These are phyloP conservation scores for Lasius fuliginosus DNA, from an alignment of 2,888 invertebrate species.

Conservation along the genomic window DNA sequence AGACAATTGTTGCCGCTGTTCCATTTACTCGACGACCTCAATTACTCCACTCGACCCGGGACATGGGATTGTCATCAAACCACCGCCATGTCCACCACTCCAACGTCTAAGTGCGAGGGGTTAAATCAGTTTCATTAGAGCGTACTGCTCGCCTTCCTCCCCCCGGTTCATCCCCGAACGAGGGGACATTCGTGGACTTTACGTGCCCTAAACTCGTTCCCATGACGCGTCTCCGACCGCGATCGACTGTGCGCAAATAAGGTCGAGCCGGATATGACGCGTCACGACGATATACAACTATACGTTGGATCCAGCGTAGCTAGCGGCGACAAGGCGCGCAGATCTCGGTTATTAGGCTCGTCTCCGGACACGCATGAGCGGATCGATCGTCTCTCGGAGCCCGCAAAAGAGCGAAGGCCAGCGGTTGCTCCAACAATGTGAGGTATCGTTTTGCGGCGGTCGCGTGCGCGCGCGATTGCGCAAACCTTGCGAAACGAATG, in stretches of 20 bases:
- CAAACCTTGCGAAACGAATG: slow-evolving; percentile 53
- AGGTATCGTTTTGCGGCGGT: slow-evolving; percentile 35
- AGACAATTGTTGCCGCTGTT: slow-evolving; percentile 9
- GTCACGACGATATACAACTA: slow-evolving; percentile 28
- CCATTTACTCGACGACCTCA: slow-evolving; percentile 12
- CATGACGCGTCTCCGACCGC: slow-evolving; percentile 28
- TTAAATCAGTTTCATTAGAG: slow-evolving; percentile 41
- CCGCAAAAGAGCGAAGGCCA: slow-evolving; percentile 50
- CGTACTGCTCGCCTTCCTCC: neutral
- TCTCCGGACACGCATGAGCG: slow-evolving; percentile 57
- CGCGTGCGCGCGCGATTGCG: slow-evolving; percentile 45
- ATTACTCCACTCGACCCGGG: slow-evolving; percentile 27
- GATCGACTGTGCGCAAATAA: slow-evolving; percentile 52
- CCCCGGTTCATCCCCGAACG: slow-evolving; percentile 18
- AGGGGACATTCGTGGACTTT: slow-evolving; percentile 18
- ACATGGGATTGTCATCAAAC: slow-evolving; percentile 22
- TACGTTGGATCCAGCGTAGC: slow-evolving; percentile 27
- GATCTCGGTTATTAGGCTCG: slow-evolving; percentile 50
- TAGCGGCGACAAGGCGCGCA: slow-evolving; percentile 40
- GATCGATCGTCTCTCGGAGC: slow-evolving; percentile 56
- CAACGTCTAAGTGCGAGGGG: slow-evolving; percentile 13
- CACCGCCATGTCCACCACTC: slow-evolving; percentile 11
- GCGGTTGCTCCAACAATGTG: slow-evolving; percentile 50
- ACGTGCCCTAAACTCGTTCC: slow-evolving; percentile 23
- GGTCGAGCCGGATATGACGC: slow-evolving; percentile 46